Evolutionary conservation across 2,888 invertebrate genomes (phyloP), one percentile per base, ranked within the genome.

Genomic region (Leucoptera coffeella): DNA sequence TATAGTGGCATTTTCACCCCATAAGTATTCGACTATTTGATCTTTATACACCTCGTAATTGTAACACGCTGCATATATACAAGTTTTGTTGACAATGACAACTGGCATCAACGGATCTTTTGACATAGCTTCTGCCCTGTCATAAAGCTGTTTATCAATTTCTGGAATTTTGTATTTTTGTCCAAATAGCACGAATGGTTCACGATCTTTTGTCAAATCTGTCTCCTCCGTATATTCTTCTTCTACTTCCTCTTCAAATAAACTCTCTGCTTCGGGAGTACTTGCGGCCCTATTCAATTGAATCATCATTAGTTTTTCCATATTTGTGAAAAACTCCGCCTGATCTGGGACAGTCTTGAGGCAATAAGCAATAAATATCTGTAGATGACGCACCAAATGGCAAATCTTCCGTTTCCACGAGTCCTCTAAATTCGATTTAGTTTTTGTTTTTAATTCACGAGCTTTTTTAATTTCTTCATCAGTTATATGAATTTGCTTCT

Each of bases 301-400:
- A 28, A 65, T 28, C 34, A 67, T 35, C 59, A 69, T 54, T 22
- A 67, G 35, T 32, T 58, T 61, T 33, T 69, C 67, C 45, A 64
- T 50, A 24, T 67, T 56, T 21, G 59, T 44, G 33, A 69, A 65
- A 38, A 65, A 67, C 2, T 65, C 65, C 2, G 60, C 59, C 26
- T 64, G 48, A 10, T 62, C 56, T 2, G 69, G 69, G 24, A 65
- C 30, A 11, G 39, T 37, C 13, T 52, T 47, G n/a, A 69, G 33
- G 30, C 55, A 56, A 33, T 54, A 61, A n/a, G 43, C 38, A 12
- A 62, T 52, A 35, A 67, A 65, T 27, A 43, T 36, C 45, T 65
- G 65, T 30, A 69, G 58, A 29, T 45, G 49, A 35, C 59, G 64
- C 10, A 67, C 49, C n/a, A 64, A 50, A 30, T 48, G 47, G 33